Evolutionary conservation across 1,140 invertebrate species (phyloP).

Genomic region (Apocrypta bakeri): DNA sequence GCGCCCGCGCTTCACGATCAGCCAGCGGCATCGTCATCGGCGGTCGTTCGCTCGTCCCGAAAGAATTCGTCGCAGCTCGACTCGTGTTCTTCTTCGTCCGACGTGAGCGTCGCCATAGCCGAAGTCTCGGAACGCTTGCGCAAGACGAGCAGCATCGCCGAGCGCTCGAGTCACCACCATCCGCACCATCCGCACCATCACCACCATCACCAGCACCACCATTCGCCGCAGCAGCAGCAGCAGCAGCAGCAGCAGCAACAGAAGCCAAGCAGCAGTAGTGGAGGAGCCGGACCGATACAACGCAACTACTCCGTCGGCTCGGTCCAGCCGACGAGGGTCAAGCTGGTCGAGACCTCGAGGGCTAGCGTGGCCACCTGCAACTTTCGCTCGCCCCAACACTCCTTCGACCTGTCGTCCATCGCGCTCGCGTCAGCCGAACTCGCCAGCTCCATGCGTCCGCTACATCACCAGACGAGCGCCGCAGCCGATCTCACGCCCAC

Average conservation of each 20-base stretch:
- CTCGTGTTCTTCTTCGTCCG: constrained; percentile 81
- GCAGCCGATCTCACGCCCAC: constrained; percentile 54
- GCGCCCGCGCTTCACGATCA: constrained; percentile 52
- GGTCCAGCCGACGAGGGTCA: constrained; percentile 55
- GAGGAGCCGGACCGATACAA: constrained; percentile 70
- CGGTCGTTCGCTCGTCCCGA: constrained; percentile 64
- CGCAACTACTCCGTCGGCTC: constrained; percentile 68
- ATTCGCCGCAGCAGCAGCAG: constrained; percentile 55
- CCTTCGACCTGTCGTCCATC: constrained; percentile 63
- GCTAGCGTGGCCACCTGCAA: constrained; percentile 65
- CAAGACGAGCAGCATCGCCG: constrained; percentile 80
- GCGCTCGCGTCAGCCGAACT: constrained; percentile 49
- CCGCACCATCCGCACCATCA: constrained; percentile 72
- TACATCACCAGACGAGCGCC: constrained; percentile 13
- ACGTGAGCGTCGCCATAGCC: constrained; percentile 78
- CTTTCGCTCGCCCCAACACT: constrained; percentile 66
- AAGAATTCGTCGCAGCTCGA: constrained; percentile 77
- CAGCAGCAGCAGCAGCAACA: constrained; percentile 30
- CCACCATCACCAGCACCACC: constrained; percentile 78
- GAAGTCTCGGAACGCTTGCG: constrained; percentile 77
- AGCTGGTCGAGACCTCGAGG: constrained; percentile 66
- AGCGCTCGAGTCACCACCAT: constrained; percentile 76
- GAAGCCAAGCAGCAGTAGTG: constrained; percentile 64
- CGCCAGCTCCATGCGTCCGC: background rate
- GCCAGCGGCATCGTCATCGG: constrained; percentile 46